These are phyloP conservation scores for Elmis aenea DNA, from an alignment of 2,888 invertebrate genomes.

Conservation along the genomic window DNA sequence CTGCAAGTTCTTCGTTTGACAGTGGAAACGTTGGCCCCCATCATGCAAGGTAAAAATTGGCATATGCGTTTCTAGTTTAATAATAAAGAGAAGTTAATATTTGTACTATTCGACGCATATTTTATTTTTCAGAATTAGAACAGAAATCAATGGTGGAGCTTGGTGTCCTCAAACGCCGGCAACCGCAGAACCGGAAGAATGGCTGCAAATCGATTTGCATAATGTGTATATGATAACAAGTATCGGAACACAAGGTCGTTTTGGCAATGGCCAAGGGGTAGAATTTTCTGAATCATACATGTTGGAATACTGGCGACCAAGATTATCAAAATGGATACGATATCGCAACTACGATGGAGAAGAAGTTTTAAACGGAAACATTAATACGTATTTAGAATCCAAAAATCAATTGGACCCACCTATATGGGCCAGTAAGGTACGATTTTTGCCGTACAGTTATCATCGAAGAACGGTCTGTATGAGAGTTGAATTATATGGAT, in stretches of 20 bases:
- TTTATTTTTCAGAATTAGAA: conserved; percentile 62
- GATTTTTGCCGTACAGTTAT: conserved; percentile 80
- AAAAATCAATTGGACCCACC: conserved; percentile 74
- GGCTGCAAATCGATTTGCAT: conserved; percentile 77
- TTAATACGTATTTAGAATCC: conserved; percentile 79
- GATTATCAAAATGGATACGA: conserved; percentile 75
- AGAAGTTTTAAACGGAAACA: conserved; percentile 78
- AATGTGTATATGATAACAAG: conserved; percentile 76
- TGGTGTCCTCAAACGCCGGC: conserved; percentile 87
- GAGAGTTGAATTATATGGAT: conserved; percentile 87
- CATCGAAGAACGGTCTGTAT: conserved; percentile 84
- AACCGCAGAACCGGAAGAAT: conserved; percentile 70
- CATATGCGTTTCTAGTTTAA: background rate
- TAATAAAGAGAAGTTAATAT: background rate
- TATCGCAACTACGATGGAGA: conserved; percentile 65
- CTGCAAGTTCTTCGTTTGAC: conserved; percentile 82
- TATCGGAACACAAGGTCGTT: conserved; percentile 80
- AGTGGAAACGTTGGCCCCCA: conserved; percentile 79
- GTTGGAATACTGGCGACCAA: conserved; percentile 79
- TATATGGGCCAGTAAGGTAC: conserved; percentile 78
- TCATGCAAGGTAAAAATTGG: conserved; percentile 66
- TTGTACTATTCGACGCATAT: conserved; percentile 1
- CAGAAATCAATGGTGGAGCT: conserved; percentile 80
- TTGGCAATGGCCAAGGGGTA: conserved; percentile 85
- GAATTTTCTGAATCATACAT: conserved; percentile 82